Evolutionary conservation across 1,140 invertebrate genomes (phyloP), one percentile per base, ranked within the genome.

Genomic region (Macrosteles quadrilineatus): DNA sequence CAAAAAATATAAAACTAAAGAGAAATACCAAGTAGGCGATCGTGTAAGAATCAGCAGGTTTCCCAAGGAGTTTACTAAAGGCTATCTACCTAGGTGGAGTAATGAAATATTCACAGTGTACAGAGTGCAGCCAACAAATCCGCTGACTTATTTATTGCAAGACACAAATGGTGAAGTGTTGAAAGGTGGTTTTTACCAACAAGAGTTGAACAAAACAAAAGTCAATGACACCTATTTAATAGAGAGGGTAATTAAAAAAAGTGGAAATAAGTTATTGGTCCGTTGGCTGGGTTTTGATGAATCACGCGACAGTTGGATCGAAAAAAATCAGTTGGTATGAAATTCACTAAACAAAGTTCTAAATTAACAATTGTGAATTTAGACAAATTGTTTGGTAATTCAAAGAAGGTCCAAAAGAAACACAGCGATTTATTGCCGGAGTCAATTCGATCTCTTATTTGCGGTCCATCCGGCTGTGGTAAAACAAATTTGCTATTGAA

Each of bases 271-370:
- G 73, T 14, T 78, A 21, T 79, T 73, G 68, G 78, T 80, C n/a
- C 77, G 77, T 71, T 80, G 78, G 78, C 71, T 78, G 57, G 78
- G 77, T 45, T 76, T 80, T 57, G 67, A 70, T 79, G 76, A 77
- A 75, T 79, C 57, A 36, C 74, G 76, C 67, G 77, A 80, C 72
- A 72, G 71, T 45, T 80, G 76, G 78, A 72, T 76, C 71, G 73
- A 71, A 67, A 68, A 63, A 32, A n/a, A 73, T 69, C 9, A 53
- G 59, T 21, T 64, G n/a, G 19, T 19, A 69, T 69, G 0, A 29
- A 36, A 67, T 43, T 43, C 9, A 11, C 17, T 14, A 68, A 47
- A 21, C 31, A 67, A 21, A n/a, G 14, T 67, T 11, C 11, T n/a
- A 19, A 32, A 31, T 21, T 31, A 32, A 25, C 32, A 23, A 32